Percentiles rank a stretch among this genome's conserved stretches.
These are phyloP conservation scores for Drosophila prosaltans DNA, from an alignment of 1,140 invertebrate species.

Conservation along the genomic window DNA sequence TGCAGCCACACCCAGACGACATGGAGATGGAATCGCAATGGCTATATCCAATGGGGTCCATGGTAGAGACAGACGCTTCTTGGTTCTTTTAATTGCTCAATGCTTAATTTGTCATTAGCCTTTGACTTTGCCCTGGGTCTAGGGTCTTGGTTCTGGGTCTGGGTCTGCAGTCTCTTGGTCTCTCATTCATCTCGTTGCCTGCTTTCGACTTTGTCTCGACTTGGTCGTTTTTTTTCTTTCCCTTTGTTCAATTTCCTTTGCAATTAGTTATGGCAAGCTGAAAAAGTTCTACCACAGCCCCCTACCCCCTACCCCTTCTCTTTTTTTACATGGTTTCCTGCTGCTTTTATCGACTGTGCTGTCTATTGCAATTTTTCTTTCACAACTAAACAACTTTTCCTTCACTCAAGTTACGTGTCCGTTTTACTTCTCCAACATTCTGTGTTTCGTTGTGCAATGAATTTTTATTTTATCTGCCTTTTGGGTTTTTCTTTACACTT, in stretches of 20 bases:
- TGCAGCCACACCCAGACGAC: constrained; percentile 57
- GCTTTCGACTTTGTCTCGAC: constrained; percentile 1
- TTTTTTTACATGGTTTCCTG: constrained; percentile 49
- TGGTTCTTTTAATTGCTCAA: constrained; percentile 67
- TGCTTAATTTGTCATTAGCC: constrained; percentile 79
- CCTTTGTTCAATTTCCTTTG: constrained; percentile 69
- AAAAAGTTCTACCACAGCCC: constrained; percentile 31
- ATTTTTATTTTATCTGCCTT: constrained; percentile 29
- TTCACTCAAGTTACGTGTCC: constrained; percentile 15
- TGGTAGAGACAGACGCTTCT: constrained; percentile 31
- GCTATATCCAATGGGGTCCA: constrained; percentile 17
- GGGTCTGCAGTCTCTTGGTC: constrained; percentile 2
- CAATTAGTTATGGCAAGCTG: constrained; percentile 76
- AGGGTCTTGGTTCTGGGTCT: neutral
- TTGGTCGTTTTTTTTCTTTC: constrained; percentile 21
- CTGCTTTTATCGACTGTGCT: constrained; percentile 16
- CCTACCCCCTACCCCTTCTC: no score
- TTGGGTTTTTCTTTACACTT: constrained; percentile 17
- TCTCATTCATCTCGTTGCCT: constrained; percentile 14
- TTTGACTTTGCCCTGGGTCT: constrained; percentile 58
- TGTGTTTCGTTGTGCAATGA: constrained; percentile 20
- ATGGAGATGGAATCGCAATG: constrained; percentile 13
- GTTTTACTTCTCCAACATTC: constrained; percentile 15
- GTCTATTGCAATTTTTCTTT: constrained; percentile 36
- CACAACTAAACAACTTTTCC: neutral